Base-by-base conservation (phyloP, 2,797 vertebrate genomes). In the Sphenodon punctatus region DNA sequence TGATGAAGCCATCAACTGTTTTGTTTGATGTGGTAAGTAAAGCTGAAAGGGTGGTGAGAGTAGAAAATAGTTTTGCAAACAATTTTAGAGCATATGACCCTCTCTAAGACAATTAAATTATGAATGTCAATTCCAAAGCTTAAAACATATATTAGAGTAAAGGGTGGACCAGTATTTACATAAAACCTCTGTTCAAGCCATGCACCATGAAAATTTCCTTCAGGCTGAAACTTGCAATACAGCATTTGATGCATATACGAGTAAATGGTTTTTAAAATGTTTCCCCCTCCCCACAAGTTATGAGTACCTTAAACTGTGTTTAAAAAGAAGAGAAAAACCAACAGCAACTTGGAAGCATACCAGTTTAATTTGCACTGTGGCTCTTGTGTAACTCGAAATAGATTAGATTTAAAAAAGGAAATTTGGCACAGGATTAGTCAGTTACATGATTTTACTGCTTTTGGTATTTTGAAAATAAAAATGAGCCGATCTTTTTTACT, bases 351-450 rank as follows among this genome's bases (percentile, higher is more conserved):
- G 95, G 93, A 96, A 94, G 75, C 81, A 46, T 80, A 89, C 92
- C 94, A 94, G 88, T 92, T 92, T 93, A 84, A 95, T 96, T 96
- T 95, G 93, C 96, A 96, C 95, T 95, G 96, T 94, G 92, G 89
- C 94, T 90, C 95, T 87, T 84, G 88, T 93, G 91, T 91, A 93
- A 93, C 93, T 95, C 93, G 93, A 93, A 95, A 95, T 94, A 96
- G 93, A 95, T 96, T 94, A 95, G 94, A 95, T 95, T 94, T 75
- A 94, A 95, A 92, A 95, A 93, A 92, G 86, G 88, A 94, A 95
- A 93, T 95, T 95, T 96, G 96, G 96, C 96, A 95, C 93, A 89
- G 94, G 95, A 96, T 96, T 95, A 96, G 94, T 95, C 94, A 93
- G 91, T 92, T 95, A 92, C 92, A 92, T 93, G 92, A 94, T 96